Evolutionary conservation across 2,888 invertebrate genomes (phyloP).

Genomic region (Nematopogon swammerdamellus): DNA sequence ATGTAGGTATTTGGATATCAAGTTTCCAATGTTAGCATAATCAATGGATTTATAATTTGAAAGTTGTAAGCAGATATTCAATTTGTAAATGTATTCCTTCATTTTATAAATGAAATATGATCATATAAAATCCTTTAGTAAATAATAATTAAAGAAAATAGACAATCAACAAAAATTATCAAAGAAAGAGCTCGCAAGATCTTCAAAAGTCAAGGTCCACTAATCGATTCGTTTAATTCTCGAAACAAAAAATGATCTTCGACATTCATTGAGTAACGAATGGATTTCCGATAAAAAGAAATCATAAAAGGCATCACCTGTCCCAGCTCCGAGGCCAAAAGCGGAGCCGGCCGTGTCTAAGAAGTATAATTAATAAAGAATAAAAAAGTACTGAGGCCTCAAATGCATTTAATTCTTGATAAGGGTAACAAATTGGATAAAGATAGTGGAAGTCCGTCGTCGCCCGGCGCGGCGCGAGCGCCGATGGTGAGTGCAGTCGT

Average conservation of each 20-base stretch:
- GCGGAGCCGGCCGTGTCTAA: conserved; percentile 27
- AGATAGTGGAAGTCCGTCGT: conserved; percentile 30
- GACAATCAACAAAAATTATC: not conserved
- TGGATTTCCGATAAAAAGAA: conserved; percentile 37
- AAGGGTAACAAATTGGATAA: conserved; percentile 57
- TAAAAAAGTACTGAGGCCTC: conserved; percentile 35
- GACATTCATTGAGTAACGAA: conserved; percentile 33
- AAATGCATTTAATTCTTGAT: conserved; percentile 56
- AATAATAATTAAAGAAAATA: too few species aligned
- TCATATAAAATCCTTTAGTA: too few species aligned
- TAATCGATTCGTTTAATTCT: not conserved
- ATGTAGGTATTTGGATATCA: too few species aligned
- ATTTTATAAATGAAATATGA: too few species aligned
- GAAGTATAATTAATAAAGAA: conserved; percentile 47
- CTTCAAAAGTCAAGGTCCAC: too few species aligned
- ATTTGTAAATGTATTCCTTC: too few species aligned
- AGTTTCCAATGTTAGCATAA: too few species aligned
- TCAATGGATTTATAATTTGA: too few species aligned
- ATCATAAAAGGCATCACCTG: conserved; percentile 48
- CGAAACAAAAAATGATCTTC: conserved; percentile 9
- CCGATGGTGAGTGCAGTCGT: conserved; percentile 54
- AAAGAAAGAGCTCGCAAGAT: not conserved
- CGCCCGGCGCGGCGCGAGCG: conserved; percentile 35
- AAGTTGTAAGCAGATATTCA: too few species aligned
- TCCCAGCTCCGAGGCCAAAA: conserved; percentile 18